Evolutionary conservation across 2,888 invertebrate genomes (phyloP).

Genomic region (Amiota communis): DNA sequence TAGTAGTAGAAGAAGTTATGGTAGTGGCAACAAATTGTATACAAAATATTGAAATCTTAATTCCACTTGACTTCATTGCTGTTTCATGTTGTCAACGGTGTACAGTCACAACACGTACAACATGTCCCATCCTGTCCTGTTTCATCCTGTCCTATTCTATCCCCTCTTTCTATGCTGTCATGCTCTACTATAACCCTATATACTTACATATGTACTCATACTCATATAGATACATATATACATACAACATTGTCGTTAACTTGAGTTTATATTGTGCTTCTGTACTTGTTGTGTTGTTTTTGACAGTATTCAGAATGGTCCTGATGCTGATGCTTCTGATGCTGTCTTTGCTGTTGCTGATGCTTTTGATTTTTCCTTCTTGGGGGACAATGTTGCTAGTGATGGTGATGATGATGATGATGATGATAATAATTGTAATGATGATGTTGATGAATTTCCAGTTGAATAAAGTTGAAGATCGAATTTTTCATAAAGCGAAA

Average conservation of each 20-base stretch:
- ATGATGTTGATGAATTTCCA: conserved; percentile 41
- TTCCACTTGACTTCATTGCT: conserved; percentile 48
- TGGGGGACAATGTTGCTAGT: neutral
- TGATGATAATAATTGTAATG: neutral
- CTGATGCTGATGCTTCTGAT: conserved; percentile 4
- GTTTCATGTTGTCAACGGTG: conserved; percentile 29
- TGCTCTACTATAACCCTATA: no score
- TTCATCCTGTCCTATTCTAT: no score
- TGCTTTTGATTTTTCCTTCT: neutral
- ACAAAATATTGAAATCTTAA: conserved; percentile 44
- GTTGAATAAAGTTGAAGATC: conserved; percentile 38
- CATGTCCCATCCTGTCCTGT: no score
- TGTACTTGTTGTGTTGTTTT: neutral
- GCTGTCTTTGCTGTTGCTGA: neutral
- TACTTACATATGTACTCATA: neutral
- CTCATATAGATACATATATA: neutral
- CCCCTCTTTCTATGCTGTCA: no score
- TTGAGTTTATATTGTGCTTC: conserved; percentile 14
- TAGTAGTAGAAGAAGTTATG: conserved; percentile 12
- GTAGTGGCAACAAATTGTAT: conserved; percentile 31
- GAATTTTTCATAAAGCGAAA: conserved; percentile 27
- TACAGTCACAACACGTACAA: neutral
- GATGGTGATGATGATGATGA: neutral
- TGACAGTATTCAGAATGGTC: neutral
- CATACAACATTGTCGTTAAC: conserved; percentile 10